Conservation (phyloP, 1,140 invertebrate species). For the Ostrea edulis region DNA sequence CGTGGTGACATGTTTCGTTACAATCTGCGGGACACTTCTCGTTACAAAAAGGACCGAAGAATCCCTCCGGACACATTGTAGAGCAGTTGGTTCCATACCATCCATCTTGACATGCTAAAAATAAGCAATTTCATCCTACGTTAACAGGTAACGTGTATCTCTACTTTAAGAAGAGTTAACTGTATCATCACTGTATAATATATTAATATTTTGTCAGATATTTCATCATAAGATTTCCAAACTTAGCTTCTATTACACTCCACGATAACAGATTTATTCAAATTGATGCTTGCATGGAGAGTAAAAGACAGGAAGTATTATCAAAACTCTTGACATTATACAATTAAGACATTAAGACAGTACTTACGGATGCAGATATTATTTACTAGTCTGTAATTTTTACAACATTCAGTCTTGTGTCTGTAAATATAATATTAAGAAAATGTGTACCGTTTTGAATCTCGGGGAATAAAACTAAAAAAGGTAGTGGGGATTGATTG, state of each 20-base stretch:
- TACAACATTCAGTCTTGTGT: neutral
- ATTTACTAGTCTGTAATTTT: neutral
- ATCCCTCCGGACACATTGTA: neutral
- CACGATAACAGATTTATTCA: neutral
- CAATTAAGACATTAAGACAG: neutral
- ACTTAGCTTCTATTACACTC: neutral
- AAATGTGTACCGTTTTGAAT: too few species aligned
- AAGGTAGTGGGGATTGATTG: too few species aligned
- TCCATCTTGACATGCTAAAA: neutral
- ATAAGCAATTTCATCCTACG: neutral
- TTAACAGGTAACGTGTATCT: neutral
- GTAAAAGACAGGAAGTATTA: neutral
- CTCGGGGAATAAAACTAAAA: too few species aligned
- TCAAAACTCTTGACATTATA: neutral
- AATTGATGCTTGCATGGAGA: neutral
- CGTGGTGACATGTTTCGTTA: neutral
- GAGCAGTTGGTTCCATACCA: neutral
- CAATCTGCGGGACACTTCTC: neutral
- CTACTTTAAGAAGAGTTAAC: neutral
- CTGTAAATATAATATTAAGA: too few species aligned
- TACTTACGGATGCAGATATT: neutral
- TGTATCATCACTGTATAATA: neutral
- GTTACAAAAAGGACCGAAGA: neutral
- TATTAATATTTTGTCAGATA: neutral
- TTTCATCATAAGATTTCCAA: neutral